A percentile compares a stretch with the other conserved stretches of the same genome.
Evolutionary conservation across 1,140 invertebrate species (phyloP).

Genomic region (Sweltsa coloradensis): DNA sequence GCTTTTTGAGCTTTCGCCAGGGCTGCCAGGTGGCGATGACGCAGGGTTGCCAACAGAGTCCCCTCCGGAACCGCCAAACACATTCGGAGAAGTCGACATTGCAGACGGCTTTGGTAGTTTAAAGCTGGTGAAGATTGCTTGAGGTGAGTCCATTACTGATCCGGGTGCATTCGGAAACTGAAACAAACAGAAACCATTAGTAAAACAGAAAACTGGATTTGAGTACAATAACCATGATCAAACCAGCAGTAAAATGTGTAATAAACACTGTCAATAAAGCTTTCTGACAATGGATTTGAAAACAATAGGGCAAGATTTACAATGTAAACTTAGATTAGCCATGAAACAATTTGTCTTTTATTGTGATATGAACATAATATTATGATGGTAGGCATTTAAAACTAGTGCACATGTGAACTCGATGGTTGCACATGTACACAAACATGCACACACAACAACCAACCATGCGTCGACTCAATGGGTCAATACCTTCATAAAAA

Average conservation of each 20-base stretch:
- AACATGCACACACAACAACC: too few relatives aligned
- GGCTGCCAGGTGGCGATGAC: conserved; percentile 12
- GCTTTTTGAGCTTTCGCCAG: conserved; percentile 16
- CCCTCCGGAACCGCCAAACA: not conserved
- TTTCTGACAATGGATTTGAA: not conserved
- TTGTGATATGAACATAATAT: too few relatives aligned
- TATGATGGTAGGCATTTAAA: too few relatives aligned
- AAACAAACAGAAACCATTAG: conserved; percentile 3
- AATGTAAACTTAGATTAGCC: too few relatives aligned
- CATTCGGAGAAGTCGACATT: not conserved
- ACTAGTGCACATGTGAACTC: too few relatives aligned
- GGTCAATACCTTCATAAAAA: too few relatives aligned
- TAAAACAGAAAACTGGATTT: conserved; percentile 6
- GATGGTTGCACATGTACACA: too few relatives aligned
- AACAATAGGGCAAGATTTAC: too few relatives aligned
- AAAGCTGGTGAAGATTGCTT: conserved; percentile 87
- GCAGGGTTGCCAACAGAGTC: too few relatives aligned
- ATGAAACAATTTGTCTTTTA: too few relatives aligned
- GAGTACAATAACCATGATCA: not conserved
- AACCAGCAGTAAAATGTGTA: not conserved
- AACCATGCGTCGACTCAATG: too few relatives aligned
- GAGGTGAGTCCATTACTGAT: conserved; percentile 50
- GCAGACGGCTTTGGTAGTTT: conserved; percentile 65
- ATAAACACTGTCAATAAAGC: not conserved
- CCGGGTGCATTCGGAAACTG: conserved; percentile 33